Conservation (phyloP, 2,888 invertebrate genomes). For the Nephrotoma guestfalica region DNA sequence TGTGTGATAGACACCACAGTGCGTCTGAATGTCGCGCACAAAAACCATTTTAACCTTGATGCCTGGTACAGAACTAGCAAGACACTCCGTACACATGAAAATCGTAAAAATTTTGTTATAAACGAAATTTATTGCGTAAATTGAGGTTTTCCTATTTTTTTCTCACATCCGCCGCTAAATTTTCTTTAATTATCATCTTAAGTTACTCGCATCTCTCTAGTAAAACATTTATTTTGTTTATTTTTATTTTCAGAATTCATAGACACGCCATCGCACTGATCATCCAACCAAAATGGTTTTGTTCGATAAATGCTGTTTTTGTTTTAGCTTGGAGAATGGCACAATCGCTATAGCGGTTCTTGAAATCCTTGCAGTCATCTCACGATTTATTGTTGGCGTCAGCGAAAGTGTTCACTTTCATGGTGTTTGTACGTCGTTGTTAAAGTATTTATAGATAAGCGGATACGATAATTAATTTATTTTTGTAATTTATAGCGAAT, state of each 20-base stretch:
- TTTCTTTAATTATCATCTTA: background rate
- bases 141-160: background rate
- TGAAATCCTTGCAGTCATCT: background rate
- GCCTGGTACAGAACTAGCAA: background rate
- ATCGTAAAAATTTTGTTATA: background rate
- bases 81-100: background rate
- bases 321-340: background rate
- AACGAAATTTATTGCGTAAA: background rate
- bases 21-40: no score
- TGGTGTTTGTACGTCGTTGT: background rate
- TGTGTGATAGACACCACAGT: no score
- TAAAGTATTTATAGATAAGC: background rate
- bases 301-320: background rate
- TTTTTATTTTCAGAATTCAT: background rate
- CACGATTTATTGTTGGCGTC: background rate
- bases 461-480: background rate
- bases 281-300: background rate
- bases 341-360: background rate
- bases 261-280: background rate
- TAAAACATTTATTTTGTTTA: background rate
- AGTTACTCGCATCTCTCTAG: background rate
- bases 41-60: background rate
- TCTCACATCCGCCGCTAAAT: background rate
- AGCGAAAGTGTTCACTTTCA: background rate
- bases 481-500: background rate